Conservation (phyloP, 2,797 vertebrate species). For the Rhinoraja longicauda region DNA sequence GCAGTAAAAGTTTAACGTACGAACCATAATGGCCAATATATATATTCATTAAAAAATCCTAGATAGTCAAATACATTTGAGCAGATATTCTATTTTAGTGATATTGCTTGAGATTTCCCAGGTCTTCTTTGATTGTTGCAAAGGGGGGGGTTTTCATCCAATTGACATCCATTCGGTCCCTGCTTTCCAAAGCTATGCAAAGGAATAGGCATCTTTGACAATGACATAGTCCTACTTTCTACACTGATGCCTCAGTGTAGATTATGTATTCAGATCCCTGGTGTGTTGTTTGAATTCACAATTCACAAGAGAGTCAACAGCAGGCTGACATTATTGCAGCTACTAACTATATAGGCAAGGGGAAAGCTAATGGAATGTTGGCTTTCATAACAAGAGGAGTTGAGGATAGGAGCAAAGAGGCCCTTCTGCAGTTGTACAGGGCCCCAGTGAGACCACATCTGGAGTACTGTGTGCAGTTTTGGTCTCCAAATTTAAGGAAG, state of each 20-base stretch:
- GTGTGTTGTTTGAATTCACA: not conserved
- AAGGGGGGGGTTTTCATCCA: not conserved
- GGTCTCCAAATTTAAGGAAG: too few species aligned
- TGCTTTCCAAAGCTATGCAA: not conserved
- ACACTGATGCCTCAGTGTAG: not conserved
- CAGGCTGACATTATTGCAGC: not conserved
- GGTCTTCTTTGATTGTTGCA: not conserved
- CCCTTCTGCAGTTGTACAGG: too few species aligned
- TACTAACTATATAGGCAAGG: not conserved
- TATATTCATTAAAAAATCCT: not conserved
- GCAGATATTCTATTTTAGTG: not conserved
- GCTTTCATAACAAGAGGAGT: too few species aligned
- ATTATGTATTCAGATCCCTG: not conserved
- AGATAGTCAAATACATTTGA: not conserved
- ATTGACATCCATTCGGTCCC: not conserved
- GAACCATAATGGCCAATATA: not conserved
- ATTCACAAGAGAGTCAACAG: not conserved
- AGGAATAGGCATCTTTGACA: not conserved
- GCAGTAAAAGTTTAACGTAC: not conserved
- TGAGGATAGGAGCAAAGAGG: too few species aligned
- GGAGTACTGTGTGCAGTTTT: too few species aligned
- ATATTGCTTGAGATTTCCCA: not conserved
- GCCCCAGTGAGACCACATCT: too few species aligned
- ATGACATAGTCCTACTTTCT: not conserved
- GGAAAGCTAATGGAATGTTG: too few species aligned